Evolutionary conservation across 2,888 invertebrate species (phyloP).

Genomic region (Drosophila testacea): DNA sequence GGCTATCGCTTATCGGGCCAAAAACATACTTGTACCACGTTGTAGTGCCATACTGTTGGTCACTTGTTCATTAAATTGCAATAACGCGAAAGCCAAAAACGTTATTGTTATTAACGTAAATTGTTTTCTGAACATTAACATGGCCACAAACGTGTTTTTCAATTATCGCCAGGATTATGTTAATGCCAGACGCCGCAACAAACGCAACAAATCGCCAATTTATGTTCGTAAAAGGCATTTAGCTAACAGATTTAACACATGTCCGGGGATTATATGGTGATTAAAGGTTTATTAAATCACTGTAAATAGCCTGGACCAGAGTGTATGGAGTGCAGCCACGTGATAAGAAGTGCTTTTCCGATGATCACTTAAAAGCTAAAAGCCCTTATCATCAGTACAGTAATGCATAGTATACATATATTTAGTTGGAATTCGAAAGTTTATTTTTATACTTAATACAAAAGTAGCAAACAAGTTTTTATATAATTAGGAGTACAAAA

Average conservation of each 20-base stretch:
- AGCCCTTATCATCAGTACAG: not conserved
- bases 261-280: constrained; percentile 56
- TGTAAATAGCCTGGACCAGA: constrained; percentile 4
- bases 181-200: constrained; percentile 69
- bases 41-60: not conserved
- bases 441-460: constrained; percentile 19
- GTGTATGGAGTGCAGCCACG: constrained; percentile 14
- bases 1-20: constrained; percentile 60
- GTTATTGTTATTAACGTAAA: constrained; percentile 70
- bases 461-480: constrained; percentile 44
- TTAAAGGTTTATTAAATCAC: constrained; percentile 38
- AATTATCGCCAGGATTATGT: constrained; percentile 78
- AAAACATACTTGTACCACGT: constrained; percentile 44
- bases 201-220: constrained; percentile 77
- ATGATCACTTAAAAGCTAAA: constrained; percentile 21
- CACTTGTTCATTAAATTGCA: constrained; percentile 69
- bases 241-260: constrained; percentile 74
- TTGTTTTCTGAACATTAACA: constrained; percentile 63
- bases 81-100: constrained; percentile 62
- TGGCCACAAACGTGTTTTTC: constrained; percentile 79
- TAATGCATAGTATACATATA: not conserved
- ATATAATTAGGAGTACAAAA: constrained; percentile 70
- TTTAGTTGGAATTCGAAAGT: constrained; percentile 25
- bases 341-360: constrained; percentile 28
- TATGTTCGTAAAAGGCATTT: constrained; percentile 65